These are phyloP conservation scores for Macaria notata DNA, from an alignment of 2,888 invertebrate genomes.

Conservation along the genomic window DNA sequence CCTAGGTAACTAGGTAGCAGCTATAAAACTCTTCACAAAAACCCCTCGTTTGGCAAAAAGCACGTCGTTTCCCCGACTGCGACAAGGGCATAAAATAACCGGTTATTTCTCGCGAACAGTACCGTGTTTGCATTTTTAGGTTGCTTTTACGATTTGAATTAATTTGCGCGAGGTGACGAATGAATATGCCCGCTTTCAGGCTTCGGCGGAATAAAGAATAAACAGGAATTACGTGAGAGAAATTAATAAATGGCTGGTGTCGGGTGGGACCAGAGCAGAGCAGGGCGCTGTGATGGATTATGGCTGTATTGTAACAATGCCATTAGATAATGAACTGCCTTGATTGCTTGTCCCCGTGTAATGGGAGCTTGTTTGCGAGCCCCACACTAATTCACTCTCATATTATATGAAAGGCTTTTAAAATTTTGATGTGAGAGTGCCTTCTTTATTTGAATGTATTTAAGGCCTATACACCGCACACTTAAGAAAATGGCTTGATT, in stretches of 20 bases:
- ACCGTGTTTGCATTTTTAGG: slow-evolving; percentile 28
- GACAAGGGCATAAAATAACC: slow-evolving; percentile 3
- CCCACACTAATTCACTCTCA: too few relatives aligned
- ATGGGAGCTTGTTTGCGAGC: too few relatives aligned
- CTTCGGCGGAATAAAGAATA: slow-evolving; percentile 7
- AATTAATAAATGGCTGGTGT: slow-evolving; percentile 18
- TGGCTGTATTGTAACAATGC: slow-evolving; percentile 1
- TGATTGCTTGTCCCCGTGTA: not conserved
- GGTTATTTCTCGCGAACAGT: slow-evolving; percentile 7
- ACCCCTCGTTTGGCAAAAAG: not conserved
- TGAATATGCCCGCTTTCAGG: slow-evolving; percentile 22
- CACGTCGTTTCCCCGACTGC: not conserved
- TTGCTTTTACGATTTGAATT: slow-evolving; percentile 28
- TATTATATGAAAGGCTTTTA: too few relatives aligned
- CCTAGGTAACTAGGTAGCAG: too few relatives aligned
- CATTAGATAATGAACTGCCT: slow-evolving; percentile 12
- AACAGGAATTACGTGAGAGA: slow-evolving; percentile 21
- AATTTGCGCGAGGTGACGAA: slow-evolving; percentile 27
- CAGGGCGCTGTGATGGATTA: slow-evolving; percentile 11
- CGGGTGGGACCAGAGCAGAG: slow-evolving; percentile 5
- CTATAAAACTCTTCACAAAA: slow-evolving; percentile 3
- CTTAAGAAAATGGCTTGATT: too few relatives aligned
- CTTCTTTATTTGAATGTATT: too few relatives aligned
- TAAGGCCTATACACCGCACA: too few relatives aligned
- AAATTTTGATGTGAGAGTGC: too few relatives aligned